Conservation (phyloP, 2,888 invertebrate species). For the Drosophila quasianomalipes region DNA sequence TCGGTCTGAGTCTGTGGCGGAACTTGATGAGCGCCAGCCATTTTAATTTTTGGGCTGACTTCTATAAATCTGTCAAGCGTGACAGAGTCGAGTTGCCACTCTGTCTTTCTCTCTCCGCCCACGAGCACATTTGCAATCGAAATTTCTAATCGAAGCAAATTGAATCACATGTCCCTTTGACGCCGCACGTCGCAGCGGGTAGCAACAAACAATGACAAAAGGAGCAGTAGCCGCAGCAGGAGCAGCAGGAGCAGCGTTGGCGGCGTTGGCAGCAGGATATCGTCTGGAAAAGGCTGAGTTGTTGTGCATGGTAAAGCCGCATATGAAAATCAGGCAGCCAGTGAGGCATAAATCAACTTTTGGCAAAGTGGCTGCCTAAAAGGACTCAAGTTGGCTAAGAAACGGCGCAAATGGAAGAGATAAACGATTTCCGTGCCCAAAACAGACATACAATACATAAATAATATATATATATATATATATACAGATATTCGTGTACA, state of each 20-base stretch:
- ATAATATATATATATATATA: neutral
- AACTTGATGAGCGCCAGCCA: slow-evolving; percentile 69
- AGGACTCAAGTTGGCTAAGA: slow-evolving; percentile 26
- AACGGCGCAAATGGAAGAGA: slow-evolving; percentile 42
- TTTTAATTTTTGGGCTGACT: slow-evolving; percentile 71
- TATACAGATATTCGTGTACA: neutral
- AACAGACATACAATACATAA: slow-evolving; percentile 3
- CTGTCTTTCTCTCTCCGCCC: neutral
- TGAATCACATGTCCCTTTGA: slow-evolving; percentile 76
- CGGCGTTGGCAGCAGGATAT: slow-evolving; percentile 32
- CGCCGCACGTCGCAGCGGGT: slow-evolving; percentile 50
- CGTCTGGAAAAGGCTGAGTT: slow-evolving; percentile 47
- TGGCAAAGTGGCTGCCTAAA: slow-evolving; percentile 58
- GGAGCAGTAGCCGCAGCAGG: slow-evolving; percentile 6
- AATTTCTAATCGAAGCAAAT: slow-evolving; percentile 80
- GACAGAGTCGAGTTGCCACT: slow-evolving; percentile 42
- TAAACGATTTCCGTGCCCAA: slow-evolving; percentile 57
- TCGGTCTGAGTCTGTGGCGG: slow-evolving; percentile 34
- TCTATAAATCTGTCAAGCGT: slow-evolving; percentile 75
- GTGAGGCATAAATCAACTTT: slow-evolving; percentile 63
- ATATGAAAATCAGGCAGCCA: slow-evolving; percentile 56
- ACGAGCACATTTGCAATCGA: slow-evolving; percentile 52
- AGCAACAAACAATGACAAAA: slow-evolving; percentile 53
- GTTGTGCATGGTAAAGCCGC: slow-evolving; percentile 37
- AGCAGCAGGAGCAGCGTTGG: neutral